Base-by-base conservation (phyloP, 2,113 vertebrate species). In the Hemiscyllium ocellatum region DNA sequence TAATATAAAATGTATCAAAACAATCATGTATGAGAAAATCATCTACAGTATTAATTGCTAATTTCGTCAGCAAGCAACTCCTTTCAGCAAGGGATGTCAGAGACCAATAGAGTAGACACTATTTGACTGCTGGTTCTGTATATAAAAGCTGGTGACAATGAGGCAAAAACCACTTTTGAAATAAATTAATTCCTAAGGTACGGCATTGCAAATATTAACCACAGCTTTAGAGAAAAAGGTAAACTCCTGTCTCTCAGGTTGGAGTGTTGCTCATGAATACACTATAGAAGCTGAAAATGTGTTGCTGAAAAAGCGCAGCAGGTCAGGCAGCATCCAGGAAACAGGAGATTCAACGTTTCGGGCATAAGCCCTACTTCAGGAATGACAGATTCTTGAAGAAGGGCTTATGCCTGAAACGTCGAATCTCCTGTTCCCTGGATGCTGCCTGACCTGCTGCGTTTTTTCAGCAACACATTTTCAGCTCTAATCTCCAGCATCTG, bases 11-110 rank as follows among this genome's bases (percentile, higher is more conserved):
- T 19, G 37, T 37, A 42, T 83, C 80, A 83, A 15, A 83, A 37
- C 37, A 83, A 83, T 83, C 80, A 83, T 83, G 78, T 80, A 42
- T 20, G 37, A 83, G 80, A 83, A 83, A 83, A 83, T 83, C 80
- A 83, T 47, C 37, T 42, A 1, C 80, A 83, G 80, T 47, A 47
- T 83, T 47, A 37, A 37, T 4, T 47, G 80, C 80, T 42, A 83
- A 83, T 83, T 37, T 83, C 4, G 80, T 47, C 19, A 83, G 80
- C n/a, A 83, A 83, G 80, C 80, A 83, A 83, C 42, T 83, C 37
- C 80, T 83, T 83, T 83, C 37, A 42, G 80, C 80, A 22, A 83
- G 37, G 20, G 80, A 83, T 83, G 80, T 83, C 80, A 83, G 80
- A 83, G 80, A 17, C 80, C 80, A n/a, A 80, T 37, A 15, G 76